Percentiles rank a stretch among this genome's conserved stretches.
phyloP scores from a whole-genome alignment of 2,113 vertebrate species.

The Nothocercus nigrocapillus region DNA sequence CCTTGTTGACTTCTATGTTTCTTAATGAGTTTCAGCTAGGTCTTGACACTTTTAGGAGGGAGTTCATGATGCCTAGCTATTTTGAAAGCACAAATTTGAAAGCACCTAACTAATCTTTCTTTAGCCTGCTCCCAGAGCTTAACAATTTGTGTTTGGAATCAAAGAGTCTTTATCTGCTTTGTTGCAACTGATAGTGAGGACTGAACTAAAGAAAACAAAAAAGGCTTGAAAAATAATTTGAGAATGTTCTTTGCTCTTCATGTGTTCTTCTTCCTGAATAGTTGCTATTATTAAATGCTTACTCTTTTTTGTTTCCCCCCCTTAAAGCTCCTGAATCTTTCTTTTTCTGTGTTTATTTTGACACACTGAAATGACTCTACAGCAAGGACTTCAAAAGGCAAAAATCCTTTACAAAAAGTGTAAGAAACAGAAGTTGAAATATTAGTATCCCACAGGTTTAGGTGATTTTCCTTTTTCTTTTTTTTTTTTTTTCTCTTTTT shows the following conservation, averaged over 20 bases:
- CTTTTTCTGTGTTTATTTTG: background rate
- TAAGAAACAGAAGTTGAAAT: rapidly evolving
- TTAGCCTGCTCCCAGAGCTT: background rate
- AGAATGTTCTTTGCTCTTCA: background rate
- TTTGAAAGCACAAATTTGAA: background rate
- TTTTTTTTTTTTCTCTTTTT: no score
- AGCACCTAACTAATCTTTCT: background rate
- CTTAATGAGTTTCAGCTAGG: background rate
- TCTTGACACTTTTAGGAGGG: background rate
- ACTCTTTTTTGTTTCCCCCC: background rate
- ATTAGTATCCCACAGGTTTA: rapidly evolving
- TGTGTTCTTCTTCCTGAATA: background rate
- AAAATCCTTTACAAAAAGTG: background rate
- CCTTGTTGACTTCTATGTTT: no score
- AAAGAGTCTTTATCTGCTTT: background rate
- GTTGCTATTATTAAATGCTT: background rate
- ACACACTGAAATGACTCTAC: rapidly evolving
- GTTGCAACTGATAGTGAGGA: background rate
- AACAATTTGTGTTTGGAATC: background rate
- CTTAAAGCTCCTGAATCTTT: background rate
- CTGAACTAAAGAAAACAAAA: background rate
- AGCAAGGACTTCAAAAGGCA: rapidly evolving
- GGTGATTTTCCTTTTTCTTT: rapidly evolving
- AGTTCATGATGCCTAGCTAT: background rate
- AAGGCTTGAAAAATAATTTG: background rate